Evolutionary conservation across 2,113 vertebrate genomes (phyloP), one percentile per base, ranked within the genome.

Genomic region (Rhinoptilus africanus): DNA sequence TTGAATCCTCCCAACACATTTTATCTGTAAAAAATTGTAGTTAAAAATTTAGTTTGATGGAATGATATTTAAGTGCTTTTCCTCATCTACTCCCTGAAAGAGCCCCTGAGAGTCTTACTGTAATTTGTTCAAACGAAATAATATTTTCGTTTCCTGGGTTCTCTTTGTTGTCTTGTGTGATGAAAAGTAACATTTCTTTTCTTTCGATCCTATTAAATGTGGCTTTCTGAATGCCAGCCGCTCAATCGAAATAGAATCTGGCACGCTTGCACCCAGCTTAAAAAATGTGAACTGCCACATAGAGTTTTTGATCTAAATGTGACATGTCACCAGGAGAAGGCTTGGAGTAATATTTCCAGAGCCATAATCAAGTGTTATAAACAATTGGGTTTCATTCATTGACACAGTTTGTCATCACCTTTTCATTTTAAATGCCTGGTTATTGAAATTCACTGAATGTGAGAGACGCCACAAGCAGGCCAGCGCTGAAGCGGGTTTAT

Each of bases 141-240:
- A 98, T 98, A 98, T 98, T 98, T 98, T 98, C 96, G 87, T 98
- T 98, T 98, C 97, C 98, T 97, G 82, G 79, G 97, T 98, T 98
- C 97, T 98, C 98, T 98, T 98, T 98, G 98, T 98, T 98, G 98
- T 98, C 97, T 98, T 78, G 85, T 97, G 97, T 97, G 98, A 98
- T 98, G 98, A 98, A 98, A 98, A 98, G 98, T 98, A 98, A 98
- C 98, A 98, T 98, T 98, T 98, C 98, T 98, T 98, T 98, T 97
- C 98, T 98, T 98, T 98, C 97, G 88, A 97, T 98, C 98, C 97
- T 98, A 98, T 98, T 98, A 98, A 97, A 96, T 51, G 57, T 94
- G 95, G 97, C 97, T 97, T 90, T 83, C 81, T 62, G 95, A 98
- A 98, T 95, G 98, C 97, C 97, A 98, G 97, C 84, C 92, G 62